Base-by-base conservation (phyloP, 1,140 invertebrate genomes). In the Hermatobates lingyangjiaoensis region DNA sequence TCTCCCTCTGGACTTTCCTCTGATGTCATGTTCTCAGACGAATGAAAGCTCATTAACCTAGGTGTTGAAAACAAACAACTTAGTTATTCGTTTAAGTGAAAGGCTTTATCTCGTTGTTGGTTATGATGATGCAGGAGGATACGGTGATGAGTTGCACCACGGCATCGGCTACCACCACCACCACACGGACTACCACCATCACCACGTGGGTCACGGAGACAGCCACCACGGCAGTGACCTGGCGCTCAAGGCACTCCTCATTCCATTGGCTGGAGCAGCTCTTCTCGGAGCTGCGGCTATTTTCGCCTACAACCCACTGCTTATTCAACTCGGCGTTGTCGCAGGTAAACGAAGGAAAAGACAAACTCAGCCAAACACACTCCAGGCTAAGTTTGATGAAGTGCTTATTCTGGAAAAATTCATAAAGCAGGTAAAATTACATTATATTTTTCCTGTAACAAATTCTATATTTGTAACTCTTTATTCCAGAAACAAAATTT, bases 251-350 rank as follows among this genome's bases (percentile, higher is more conserved):
- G 69, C 74, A 26, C 62, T 80, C n/a, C 60, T 81, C 15, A 71
- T 78, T 58, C 82, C 83, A 0, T 64, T 87, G 53, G 82, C 82
- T 10, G 83, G 81, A 27, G 74, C 84, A 10, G 82, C 83, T 1
- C 66, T 87, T 10, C 69, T 87, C 25, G 83, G 83, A 21, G 81
- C 81, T 4, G 81, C 82, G 0, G 82, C 82, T 21, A 79, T 81
- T 2, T 64, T 85, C 30, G 79, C 81, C 30, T 76, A 75, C 45
- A 83, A 85, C 65, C 83, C 83, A 1, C 71, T 84, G 27, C 69
- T 87, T 14, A 63, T 87, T 4, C 82, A 83, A 60, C 67, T 86
- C 27, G 80, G 82, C 45, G 76, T 80, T 3, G 68, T 84, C 10
- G 70, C 74, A 2, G 59, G 60, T 18, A 53, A 55, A 18, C 62